Base-by-base conservation (phyloP, 2,888 invertebrate species). In the Microplitis deprimator region DNA sequence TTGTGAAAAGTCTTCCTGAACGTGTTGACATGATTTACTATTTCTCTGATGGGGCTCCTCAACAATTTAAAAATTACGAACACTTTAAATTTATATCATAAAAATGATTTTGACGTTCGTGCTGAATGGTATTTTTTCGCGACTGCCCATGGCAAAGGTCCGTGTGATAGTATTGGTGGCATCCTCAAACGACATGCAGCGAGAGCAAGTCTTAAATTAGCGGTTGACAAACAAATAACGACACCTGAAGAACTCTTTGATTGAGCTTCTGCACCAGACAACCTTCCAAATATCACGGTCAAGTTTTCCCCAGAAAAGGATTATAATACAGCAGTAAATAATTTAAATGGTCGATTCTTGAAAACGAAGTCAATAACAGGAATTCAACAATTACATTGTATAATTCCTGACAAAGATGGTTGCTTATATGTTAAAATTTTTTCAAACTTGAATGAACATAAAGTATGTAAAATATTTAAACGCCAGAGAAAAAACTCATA, bases 131-230 rank as follows among this genome's bases (percentile, higher is more conserved):
- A 78, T 80, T 38, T 5, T 80, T 6, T 81, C 81, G 65, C 76
- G 80, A 68, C 61, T 75, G n/a, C 68, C 79, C 61, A 64, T 77
- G 70, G 81, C 79, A 20, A 74, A 71, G 39, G 61, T 80, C 13
- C 81, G 29, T 81, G 81, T 76, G 81, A 79, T 67, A 77, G 81
- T 1, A 68, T 81, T n/a, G 82, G 80, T 7, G 80, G 79, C 59
- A 78, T 80, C 20, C 1, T 80, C 8, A 82, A 82, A 68, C 76
- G 80, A 70, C 60, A 68, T 17, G 82, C 79, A 16, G 71, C 79
- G 50, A 67, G 78, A 72, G 80, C 80, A 17, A 74, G 73, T 59
- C 65, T 81, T 8, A 80, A 81, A 67, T 41, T 77, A 10, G 70
- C 76, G 5, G n/a, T 70, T 50, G 76, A 79, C 38, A 17, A 70